Base-by-base conservation (phyloP, 35 echinoderm and acorn worm species). In the Diadema setosum region DNA sequence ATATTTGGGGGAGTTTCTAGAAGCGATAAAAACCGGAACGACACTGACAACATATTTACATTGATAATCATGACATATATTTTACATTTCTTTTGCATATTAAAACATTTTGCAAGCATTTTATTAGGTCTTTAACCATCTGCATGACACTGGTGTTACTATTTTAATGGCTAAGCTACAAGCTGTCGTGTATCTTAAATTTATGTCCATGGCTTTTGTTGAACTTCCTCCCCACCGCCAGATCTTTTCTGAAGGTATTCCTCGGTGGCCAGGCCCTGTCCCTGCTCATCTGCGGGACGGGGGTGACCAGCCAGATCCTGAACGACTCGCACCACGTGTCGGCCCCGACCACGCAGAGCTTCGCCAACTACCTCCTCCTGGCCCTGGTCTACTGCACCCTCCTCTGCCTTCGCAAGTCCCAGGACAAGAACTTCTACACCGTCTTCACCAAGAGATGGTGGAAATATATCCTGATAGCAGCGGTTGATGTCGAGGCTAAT, bases 401-500 rank as follows among this genome's bases (percentile, higher is more conserved):
- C n/a, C 82, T 98, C 14, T 85, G 73, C 45, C 91, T 90, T 65
- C 39, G 91, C 46, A 86, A 82, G 81, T 61, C 63, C 45, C 41
- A 75, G 14, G 85, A 91, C 9, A 82, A 89, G 25, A 91, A 91
- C 80, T 94, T 98, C 74, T 94, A 91, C 57, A 50, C 91, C 29
- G 86, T 98, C 32, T 92, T 94, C 65, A 87, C 74, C 45, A 81
- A 87, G 39, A 46, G 96, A 46, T 88, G 96, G 43, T 98, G 96
- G 96, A 94, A 94, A 61, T 98, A 98, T 63, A 37, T 92, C 30
- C 73, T 98, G 31, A 86, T 98, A 2, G 96, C 96, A 6, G n/a
- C 80, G 16, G 84, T 98, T 24, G 96, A 98, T 46, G 96, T 98
- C 2, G 96, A 98, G 70, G 96, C 96, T 16, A 98, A 98, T 41